Percentiles rank a stretch among this genome's conserved stretches.
Evolutionary conservation across 2,888 invertebrate species (phyloP).

Genomic region (Lacanobia wlatinum): DNA sequence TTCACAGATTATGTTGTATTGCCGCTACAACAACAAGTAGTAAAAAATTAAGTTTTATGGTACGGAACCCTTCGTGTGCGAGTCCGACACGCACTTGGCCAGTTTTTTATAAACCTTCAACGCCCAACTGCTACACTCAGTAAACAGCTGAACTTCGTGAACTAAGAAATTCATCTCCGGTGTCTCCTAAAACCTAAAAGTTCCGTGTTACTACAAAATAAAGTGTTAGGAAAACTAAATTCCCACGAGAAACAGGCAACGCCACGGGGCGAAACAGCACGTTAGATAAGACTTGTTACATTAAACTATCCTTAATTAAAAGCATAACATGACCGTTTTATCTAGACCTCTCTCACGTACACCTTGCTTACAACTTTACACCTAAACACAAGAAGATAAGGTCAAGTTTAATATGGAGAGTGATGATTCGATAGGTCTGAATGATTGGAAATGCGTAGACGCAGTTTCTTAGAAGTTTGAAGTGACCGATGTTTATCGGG

Average conservation of each 20-base stretch:
- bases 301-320: slow-evolving; percentile 63
- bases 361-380: background rate
- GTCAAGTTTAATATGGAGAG: background rate
- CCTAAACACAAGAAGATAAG: rapidly evolving
- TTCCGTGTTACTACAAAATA: background rate
- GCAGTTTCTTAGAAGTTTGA: slow-evolving; percentile 56
- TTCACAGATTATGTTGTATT: no score
- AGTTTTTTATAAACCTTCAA: no score
- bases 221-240: slow-evolving; percentile 32
- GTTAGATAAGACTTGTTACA: slow-evolving; percentile 62
- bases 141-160: no score
- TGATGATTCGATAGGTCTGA: slow-evolving; percentile 13
- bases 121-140: no score
- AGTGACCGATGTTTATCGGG: slow-evolving; percentile 63
- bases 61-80: no score
- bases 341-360: slow-evolving; percentile 48
- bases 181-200: background rate
- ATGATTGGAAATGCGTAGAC: slow-evolving; percentile 50
- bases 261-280: slow-evolving; percentile 51
- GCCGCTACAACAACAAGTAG: no score
- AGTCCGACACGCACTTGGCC: no score
- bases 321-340: slow-evolving; percentile 7
- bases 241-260: slow-evolving; percentile 59
- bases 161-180: background rate
- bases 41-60: no score